phyloP scores from a whole-genome alignment of 2,888 invertebrate species.

The Melanotus villosus region DNA sequence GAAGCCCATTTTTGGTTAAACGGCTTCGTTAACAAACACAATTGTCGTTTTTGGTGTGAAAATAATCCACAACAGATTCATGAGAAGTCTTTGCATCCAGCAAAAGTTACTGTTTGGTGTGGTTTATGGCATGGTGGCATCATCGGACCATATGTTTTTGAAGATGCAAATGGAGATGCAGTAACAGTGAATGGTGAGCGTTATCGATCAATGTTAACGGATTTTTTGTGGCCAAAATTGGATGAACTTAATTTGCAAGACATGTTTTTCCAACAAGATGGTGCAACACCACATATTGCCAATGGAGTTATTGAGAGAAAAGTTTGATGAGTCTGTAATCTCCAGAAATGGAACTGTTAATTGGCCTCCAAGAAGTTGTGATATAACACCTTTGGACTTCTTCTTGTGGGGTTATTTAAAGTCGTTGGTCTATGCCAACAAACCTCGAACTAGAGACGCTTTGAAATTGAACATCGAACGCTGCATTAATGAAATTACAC shows the following conservation, averaged over 20 bases:
- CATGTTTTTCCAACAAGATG: constrained; percentile 52
- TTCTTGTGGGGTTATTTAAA: neutral
- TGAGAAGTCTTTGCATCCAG: constrained; percentile 58
- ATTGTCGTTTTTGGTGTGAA: constrained; percentile 56
- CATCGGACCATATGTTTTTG: constrained; percentile 60
- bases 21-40: constrained; percentile 60
- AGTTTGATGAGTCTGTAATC: neutral
- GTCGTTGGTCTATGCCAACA: too few relatives aligned
- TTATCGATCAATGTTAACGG: constrained; percentile 56
- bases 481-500: too few relatives aligned
- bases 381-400: neutral
- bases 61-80: constrained; percentile 55
- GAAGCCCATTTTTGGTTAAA: constrained; percentile 58
- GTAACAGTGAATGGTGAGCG: constrained; percentile 59
- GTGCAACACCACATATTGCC: constrained; percentile 56
- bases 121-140: constrained; percentile 61
- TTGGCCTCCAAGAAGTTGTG: constrained; percentile 10
- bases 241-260: constrained; percentile 22
- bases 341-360: neutral
- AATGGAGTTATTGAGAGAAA: constrained; percentile 51
- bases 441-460: too few relatives aligned
- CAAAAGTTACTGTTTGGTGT: constrained; percentile 62
- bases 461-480: too few relatives aligned
- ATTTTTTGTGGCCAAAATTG: constrained; percentile 56
- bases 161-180: constrained; percentile 57